These are phyloP conservation scores for Colinus virginianus DNA, from an alignment of 2,113 vertebrate genomes.

Conservation along the genomic window DNA sequence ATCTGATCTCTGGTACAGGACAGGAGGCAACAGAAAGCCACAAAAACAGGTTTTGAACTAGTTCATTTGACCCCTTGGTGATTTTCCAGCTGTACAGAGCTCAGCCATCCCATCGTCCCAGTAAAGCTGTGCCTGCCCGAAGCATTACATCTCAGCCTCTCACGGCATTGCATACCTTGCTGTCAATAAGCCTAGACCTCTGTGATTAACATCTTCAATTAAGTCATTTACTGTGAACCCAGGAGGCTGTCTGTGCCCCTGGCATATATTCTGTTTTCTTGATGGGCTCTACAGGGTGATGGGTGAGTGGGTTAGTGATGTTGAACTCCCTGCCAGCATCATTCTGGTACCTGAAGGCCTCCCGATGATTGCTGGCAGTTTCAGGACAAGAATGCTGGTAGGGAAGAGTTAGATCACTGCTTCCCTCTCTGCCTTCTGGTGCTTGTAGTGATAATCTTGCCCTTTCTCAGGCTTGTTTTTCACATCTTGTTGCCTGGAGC, in stretches of 20 bases:
- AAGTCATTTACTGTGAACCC: not conserved
- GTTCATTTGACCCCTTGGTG: not conserved
- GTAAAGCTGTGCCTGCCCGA: not conserved
- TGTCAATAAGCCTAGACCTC: not conserved
- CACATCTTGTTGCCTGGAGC: not conserved
- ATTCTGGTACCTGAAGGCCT: not conserved
- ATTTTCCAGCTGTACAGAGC: not conserved
- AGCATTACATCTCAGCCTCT: not conserved
- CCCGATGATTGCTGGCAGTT: not conserved
- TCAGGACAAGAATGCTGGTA: not conserved
- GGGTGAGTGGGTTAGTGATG: not conserved
- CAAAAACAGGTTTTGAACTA: not conserved
- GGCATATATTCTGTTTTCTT: not conserved
- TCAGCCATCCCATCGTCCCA: not conserved
- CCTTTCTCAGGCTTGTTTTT: not conserved
- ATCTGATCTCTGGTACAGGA: not conserved
- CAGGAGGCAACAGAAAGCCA: not conserved
- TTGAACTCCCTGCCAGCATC: not conserved
- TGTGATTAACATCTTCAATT: not conserved
- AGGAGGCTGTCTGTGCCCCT: not conserved
- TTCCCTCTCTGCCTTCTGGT: not conserved
- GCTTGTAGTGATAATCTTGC: not conserved
- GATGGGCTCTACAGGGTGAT: not conserved
- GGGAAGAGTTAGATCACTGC: not conserved
- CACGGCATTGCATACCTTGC: not conserved